A percentile compares a stretch with the other conserved stretches of the same genome.
phyloP scores from a whole-genome alignment of 2,888 invertebrate species.

The Griposia aprilina region DNA sequence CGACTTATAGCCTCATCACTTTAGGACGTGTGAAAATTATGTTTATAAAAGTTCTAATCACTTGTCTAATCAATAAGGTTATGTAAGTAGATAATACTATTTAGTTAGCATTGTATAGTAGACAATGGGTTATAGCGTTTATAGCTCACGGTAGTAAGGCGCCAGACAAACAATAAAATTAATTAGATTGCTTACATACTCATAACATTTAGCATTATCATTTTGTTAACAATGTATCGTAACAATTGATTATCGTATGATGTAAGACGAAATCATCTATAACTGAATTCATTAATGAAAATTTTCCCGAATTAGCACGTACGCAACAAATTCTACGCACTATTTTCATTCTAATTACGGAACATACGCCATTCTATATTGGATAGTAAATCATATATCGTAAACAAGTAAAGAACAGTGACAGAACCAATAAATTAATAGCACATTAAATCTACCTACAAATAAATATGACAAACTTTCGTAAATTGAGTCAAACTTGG shows the following conservation, averaged over 20 bases:
- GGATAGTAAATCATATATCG: constrained; percentile 27
- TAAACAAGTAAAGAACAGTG: not conserved
- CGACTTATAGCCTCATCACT: constrained; percentile 70
- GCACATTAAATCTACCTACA: constrained; percentile 20
- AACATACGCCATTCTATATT: not conserved
- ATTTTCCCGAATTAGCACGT: constrained; percentile 34
- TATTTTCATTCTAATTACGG: constrained; percentile 44
- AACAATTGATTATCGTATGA: constrained; percentile 40
- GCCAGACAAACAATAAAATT: constrained; percentile 45
- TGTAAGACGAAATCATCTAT: constrained; percentile 7
- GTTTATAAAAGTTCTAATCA: constrained; percentile 46
- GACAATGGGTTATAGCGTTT: constrained; percentile 57
- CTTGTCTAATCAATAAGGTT: constrained; percentile 44
- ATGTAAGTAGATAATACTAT: constrained; percentile 37
- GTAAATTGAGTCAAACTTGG: constrained; percentile 50
- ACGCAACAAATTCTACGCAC: constrained; percentile 35
- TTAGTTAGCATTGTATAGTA: constrained; percentile 51
- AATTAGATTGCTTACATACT: constrained; percentile 48
- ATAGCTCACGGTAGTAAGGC: constrained; percentile 30
- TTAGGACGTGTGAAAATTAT: constrained; percentile 71
- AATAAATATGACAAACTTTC: constrained; percentile 45
- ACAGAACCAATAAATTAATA: constrained; percentile 27
- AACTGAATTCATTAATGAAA: constrained; percentile 47
- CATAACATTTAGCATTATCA: constrained; percentile 44
- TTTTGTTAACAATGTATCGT: constrained; percentile 52